Conservation (phyloP, 1,140 invertebrate species). For the Diploscapter pachys region DNA sequence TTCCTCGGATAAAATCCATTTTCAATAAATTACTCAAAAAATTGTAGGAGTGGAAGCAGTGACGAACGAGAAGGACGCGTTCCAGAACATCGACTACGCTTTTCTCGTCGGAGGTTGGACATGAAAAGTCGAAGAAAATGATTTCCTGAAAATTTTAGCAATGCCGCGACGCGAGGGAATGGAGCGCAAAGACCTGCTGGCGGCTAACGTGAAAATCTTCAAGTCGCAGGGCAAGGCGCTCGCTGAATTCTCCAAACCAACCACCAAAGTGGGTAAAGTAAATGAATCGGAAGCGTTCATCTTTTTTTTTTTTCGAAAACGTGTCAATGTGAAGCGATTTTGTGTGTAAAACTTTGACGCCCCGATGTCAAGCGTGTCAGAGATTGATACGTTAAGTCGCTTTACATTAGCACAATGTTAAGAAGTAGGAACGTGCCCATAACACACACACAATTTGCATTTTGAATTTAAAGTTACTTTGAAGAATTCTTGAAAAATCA, state of each 20-base stretch:
- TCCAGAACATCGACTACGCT: constrained; percentile 93
- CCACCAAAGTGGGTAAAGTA: constrained; percentile 74
- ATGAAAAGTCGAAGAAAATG: not conserved
- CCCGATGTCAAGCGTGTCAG: no score
- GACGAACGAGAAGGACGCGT: constrained; percentile 79
- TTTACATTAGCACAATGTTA: no score
- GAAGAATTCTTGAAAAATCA: not conserved
- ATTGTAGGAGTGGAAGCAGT: constrained; percentile 75
- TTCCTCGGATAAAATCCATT: constrained; percentile 4
- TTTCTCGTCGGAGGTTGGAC: constrained; percentile 78
- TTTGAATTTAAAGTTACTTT: not conserved
- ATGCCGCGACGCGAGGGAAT: constrained; percentile 98
- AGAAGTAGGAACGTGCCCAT: not conserved
- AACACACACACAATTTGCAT: not conserved
- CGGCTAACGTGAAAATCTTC: constrained; percentile 98
- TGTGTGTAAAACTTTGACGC: no score
- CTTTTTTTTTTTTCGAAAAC: no score
- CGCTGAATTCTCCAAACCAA: constrained; percentile 85
- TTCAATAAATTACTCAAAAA: constrained; percentile 45
- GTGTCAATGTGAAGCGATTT: no score
- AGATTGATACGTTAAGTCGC: no score
- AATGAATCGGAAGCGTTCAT: no score
- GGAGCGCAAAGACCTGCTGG: constrained; percentile 92
- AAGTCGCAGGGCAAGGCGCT: constrained; percentile 87
- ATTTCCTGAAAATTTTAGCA: constrained; percentile 61